phyloP scores from a whole-genome alignment of 1,140 invertebrate genomes.

The Zophobas morio region DNA sequence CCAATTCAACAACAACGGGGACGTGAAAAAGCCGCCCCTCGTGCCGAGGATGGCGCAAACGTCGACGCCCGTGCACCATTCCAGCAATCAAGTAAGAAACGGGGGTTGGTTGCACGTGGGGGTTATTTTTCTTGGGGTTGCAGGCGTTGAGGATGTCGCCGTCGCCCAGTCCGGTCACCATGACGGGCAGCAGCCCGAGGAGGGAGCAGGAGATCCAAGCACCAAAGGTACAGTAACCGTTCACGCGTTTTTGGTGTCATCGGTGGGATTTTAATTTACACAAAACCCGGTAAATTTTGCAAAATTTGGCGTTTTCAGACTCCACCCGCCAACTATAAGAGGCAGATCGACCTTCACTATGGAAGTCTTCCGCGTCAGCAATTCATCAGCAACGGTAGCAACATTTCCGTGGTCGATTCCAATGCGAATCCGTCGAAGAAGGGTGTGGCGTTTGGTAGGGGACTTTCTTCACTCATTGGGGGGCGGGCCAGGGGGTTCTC shows the following conservation, averaged over 20 bases:
- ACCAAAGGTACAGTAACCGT: slow-evolving; percentile 62
- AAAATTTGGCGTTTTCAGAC: slow-evolving; percentile 71
- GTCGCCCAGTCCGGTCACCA: slow-evolving; percentile 67
- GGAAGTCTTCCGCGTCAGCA: slow-evolving; percentile 85
- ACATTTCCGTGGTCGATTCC: slow-evolving; percentile 65
- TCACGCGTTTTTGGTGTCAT: neutral
- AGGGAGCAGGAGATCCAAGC: slow-evolving; percentile 61
- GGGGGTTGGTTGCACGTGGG: neutral
- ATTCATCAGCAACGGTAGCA: slow-evolving; percentile 65
- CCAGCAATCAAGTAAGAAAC: slow-evolving; percentile 63
- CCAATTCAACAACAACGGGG: slow-evolving; percentile 62
- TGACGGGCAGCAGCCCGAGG: slow-evolving; percentile 51
- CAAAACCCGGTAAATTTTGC: neutral
- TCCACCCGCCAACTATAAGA: slow-evolving; percentile 77
- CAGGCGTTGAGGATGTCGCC: slow-evolving; percentile 65
- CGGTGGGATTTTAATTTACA: slow-evolving; percentile 2
- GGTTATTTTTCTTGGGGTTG: slow-evolving; percentile 35
- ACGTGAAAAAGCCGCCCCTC: slow-evolving; percentile 68
- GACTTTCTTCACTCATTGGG: slow-evolving; percentile 74
- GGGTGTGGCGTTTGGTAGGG: slow-evolving; percentile 81
- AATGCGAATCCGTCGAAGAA: slow-evolving; percentile 70
- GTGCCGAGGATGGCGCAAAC: slow-evolving; percentile 65
- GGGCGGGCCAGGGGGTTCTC: slow-evolving; percentile 84
- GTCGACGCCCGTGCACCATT: slow-evolving; percentile 65
- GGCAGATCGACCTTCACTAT: slow-evolving; percentile 81